Percentiles rank a stretch among this genome's conserved stretches.
Evolutionary conservation across 2,113 vertebrate species (phyloP).

Genomic region (Elgaria multicarinata): DNA sequence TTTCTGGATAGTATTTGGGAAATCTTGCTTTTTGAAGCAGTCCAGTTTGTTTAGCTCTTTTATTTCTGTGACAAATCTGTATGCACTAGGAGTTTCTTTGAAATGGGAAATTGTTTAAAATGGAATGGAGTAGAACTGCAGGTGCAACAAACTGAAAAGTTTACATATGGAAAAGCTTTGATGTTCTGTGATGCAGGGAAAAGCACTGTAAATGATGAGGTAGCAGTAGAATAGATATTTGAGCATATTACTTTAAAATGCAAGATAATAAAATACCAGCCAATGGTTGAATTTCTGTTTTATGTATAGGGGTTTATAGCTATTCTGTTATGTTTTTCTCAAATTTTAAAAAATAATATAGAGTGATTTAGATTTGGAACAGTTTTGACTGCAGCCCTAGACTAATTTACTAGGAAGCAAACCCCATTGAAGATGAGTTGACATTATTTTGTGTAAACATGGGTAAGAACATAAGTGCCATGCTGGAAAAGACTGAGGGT

Average conservation of each 20-base stretch:
- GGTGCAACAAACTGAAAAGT: neutral
- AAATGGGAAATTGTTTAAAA: neutral
- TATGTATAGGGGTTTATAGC: neutral
- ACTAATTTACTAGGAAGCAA: neutral
- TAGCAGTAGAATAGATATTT: constrained; percentile 34
- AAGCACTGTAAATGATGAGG: constrained; percentile 22
- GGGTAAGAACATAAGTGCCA: too few species aligned
- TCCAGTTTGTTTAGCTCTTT: neutral
- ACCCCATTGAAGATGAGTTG: neutral
- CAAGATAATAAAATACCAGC: neutral
- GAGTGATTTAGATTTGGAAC: neutral
- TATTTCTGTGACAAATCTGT: constrained; percentile 9
- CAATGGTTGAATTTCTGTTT: neutral
- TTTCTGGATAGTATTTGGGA: neutral
- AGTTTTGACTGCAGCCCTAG: neutral
- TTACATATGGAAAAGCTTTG: constrained; percentile 23
- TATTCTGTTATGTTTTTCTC: neutral
- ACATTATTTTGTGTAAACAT: neutral
- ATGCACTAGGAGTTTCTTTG: neutral
- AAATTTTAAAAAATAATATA: neutral
- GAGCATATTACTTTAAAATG: neutral
- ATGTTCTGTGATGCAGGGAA: constrained; percentile 28
- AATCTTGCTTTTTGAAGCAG: neutral
- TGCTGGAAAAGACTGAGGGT: too few species aligned
- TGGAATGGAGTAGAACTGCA: constrained; percentile 40